phyloP scores from a whole-genome alignment of 1,140 invertebrate species.

The Drosophila azteca region DNA sequence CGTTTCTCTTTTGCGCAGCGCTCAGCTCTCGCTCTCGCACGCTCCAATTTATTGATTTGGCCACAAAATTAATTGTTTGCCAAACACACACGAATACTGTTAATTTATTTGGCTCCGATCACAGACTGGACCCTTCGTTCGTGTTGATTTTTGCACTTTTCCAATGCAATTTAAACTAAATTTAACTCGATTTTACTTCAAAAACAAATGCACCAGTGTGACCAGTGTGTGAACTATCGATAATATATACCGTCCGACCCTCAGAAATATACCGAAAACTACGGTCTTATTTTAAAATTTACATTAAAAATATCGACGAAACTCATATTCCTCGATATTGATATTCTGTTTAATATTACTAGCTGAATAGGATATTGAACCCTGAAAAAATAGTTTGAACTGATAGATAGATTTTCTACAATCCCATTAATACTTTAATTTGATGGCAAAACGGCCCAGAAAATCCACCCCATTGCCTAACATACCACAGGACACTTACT shows the following conservation, averaged over 20 bases:
- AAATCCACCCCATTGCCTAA: too few species aligned
- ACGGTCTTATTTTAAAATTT: too few species aligned
- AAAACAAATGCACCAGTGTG: conserved; percentile 45
- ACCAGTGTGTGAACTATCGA: conserved; percentile 33
- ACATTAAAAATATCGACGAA: too few species aligned
- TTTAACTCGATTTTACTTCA: not conserved
- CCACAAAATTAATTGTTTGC: conserved; percentile 48
- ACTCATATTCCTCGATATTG: too few species aligned
- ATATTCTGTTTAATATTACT: too few species aligned
- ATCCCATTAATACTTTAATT: too few species aligned
- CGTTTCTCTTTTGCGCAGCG: conserved; percentile 77
- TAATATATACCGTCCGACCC: not conserved
- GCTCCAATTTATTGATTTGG: conserved; percentile 68
- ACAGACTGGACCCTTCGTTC: conserved; percentile 4
- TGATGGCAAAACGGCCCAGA: too few species aligned
- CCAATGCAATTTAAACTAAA: conserved; percentile 21
- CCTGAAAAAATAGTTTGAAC: too few species aligned
- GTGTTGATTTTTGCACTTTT: conserved; percentile 22
- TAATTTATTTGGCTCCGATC: conserved; percentile 36
- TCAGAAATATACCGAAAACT: too few species aligned
- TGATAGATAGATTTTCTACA: too few species aligned
- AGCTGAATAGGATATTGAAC: too few species aligned
- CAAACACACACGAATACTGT: conserved; percentile 68
- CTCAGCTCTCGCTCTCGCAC: conserved; percentile 64
- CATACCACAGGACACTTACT: too few species aligned